Percentiles rank a stretch among this genome's conserved stretches.
These are phyloP conservation scores for Quadriops clusia DNA, from an alignment of 2,888 invertebrate species.

Conservation along the genomic window DNA sequence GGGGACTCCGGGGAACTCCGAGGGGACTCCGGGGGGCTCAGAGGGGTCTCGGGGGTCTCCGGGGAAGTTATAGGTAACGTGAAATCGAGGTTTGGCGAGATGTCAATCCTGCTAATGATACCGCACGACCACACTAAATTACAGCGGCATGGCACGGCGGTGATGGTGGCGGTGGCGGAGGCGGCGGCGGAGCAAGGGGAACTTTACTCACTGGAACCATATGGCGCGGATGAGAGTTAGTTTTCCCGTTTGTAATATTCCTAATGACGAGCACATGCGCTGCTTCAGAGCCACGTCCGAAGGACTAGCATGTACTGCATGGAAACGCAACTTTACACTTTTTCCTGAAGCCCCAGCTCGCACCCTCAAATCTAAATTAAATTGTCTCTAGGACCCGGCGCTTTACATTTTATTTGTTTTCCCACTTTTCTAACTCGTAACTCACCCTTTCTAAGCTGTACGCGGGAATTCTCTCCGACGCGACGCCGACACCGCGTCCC, in stretches of 20 bases:
- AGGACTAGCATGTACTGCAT: conserved; percentile 31
- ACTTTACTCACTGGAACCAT: conserved; percentile 33
- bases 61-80: conserved; percentile 3
- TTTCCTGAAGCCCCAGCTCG: conserved; percentile 11
- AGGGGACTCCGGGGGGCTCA: no score
- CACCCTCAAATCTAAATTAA: conserved; percentile 8
- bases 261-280: conserved; percentile 39
- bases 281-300: conserved; percentile 16
- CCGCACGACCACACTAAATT: conserved; percentile 38
- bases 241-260: conserved; percentile 41
- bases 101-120: conserved; percentile 42
- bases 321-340: conserved; percentile 34
- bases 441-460: conserved; percentile 8
- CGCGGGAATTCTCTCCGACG: conserved; percentile 2
- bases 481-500: no score
- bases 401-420: conserved; percentile 2
- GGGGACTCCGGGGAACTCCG: no score
- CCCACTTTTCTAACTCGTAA: no score
- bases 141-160: conserved; percentile 22
- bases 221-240: conserved; percentile 37
- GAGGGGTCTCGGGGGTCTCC: no score
- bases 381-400: conserved; percentile 9
- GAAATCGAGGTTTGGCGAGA: conserved; percentile 30
- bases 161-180: conserved; percentile 7
- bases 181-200: conserved; percentile 14